Percentiles rank a stretch among this genome's conserved stretches.
phyloP scores from a whole-genome alignment of 1,140 invertebrate species.

The Campoletis sonorensis region DNA sequence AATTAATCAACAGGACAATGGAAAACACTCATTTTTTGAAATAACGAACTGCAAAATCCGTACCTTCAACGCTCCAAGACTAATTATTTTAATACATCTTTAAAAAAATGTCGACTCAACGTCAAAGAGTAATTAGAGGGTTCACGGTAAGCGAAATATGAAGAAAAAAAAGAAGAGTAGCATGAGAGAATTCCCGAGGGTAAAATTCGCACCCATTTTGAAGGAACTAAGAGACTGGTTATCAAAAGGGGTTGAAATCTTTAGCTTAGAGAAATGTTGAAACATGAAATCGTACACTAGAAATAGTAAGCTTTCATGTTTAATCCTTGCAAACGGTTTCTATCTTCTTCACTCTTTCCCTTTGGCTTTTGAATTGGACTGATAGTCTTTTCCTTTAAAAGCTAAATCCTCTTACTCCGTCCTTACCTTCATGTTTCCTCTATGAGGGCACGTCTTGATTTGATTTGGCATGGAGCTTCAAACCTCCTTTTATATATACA shows the following conservation, averaged over 20 bases:
- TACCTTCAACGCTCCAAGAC: too few species aligned
- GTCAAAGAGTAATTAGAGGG: too few species aligned
- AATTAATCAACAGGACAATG: too few species aligned
- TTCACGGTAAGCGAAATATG: too few species aligned
- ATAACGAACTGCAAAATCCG: too few species aligned
- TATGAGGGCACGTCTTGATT: conserved; percentile 59
- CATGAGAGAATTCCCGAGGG: not conserved
- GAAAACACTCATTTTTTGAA: too few species aligned
- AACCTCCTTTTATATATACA: conserved; percentile 59
- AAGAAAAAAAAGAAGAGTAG: too few species aligned
- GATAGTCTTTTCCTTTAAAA: conserved; percentile 41
- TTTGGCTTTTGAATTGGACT: conserved; percentile 5
- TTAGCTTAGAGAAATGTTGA: not conserved
- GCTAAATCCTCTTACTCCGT: conserved; percentile 22
- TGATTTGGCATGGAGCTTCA: conserved; percentile 59
- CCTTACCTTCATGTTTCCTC: conserved; percentile 67
- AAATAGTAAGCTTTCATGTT: not conserved
- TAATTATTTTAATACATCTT: too few species aligned
- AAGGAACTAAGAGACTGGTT: not conserved
- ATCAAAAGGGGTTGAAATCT: not conserved
- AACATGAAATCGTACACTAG: conserved; percentile 16
- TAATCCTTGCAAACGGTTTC: not conserved
- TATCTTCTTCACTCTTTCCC: not conserved
- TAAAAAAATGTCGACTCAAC: too few species aligned
- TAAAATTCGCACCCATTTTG: not conserved